These are phyloP conservation scores for Sternarchorhynchus goeldii DNA, from an alignment of 2,797 vertebrate species.

Conservation along the genomic window DNA sequence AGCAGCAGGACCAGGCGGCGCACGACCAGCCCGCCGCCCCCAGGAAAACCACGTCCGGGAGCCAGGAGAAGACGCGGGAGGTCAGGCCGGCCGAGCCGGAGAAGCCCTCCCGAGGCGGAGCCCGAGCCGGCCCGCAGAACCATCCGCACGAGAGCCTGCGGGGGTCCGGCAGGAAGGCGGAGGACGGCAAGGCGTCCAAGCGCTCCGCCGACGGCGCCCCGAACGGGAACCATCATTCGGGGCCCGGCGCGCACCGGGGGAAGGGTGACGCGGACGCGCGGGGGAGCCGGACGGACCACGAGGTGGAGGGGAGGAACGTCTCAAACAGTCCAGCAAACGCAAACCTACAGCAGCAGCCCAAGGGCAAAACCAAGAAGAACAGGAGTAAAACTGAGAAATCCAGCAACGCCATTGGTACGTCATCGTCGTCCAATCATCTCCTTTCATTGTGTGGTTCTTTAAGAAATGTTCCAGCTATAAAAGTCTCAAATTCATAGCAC, in stretches of 20 bases:
- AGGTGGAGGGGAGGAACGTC: conserved; percentile 67
- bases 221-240: conserved; percentile 58
- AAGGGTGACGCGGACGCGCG: conserved; percentile 70
- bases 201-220: conserved; percentile 64
- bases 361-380: conserved; percentile 91
- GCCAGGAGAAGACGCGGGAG: conserved; percentile 70
- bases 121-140: conserved; percentile 60
- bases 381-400: conserved; percentile 92
- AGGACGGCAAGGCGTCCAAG: conserved; percentile 68
- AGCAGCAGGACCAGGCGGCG: conserved; percentile 61
- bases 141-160: conserved; percentile 70
- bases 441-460: too few species aligned
- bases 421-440: too few species aligned
- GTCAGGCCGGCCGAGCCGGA: conserved; percentile 59
- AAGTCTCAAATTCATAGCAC: not conserved
- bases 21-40: conserved; percentile 64
- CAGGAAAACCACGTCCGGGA: conserved; percentile 67
- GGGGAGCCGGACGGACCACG: conserved; percentile 68
- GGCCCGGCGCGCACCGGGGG: conserved; percentile 61
- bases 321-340: conserved; percentile 62
- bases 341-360: conserved; percentile 81
- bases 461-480: not conserved
- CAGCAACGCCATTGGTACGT: conserved; percentile 82
- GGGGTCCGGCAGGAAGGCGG: conserved; percentile 68
- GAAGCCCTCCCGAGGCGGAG: conserved; percentile 64